Base-by-base conservation (phyloP, 2,888 invertebrate species). In the Mycalesis mineus region DNA sequence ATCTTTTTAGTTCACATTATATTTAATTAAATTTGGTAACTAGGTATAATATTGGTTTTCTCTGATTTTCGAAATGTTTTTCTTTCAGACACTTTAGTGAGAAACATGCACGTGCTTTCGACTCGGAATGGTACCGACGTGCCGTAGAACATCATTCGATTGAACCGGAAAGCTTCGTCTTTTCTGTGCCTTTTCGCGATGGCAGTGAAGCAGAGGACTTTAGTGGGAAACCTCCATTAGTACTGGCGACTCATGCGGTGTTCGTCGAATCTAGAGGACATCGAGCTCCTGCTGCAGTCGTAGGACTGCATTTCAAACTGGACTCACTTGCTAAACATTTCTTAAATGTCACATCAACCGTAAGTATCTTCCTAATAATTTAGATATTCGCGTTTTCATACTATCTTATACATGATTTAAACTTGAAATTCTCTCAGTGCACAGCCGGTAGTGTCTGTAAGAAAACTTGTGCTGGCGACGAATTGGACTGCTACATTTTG, bases 231-330 rank as follows among this genome's bases (percentile, higher is more conserved):
- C 78, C 84, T 0, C 94, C 95, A 2, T 75, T 96, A 54, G 95
- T 97, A 2, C 94, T 96, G 36, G 97, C 96, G n/a, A 96, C 96
- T 0, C 96, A 97, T 79, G 97, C 97, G 0, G 94, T 97, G 48
- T 97, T 96, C 75, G 93, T 96, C 17, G 95, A 96, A 73, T 93
- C 93, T 60, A 93, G 95, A 65, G 95, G 95, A 0, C 95, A 96
- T 72, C 91, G 95, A 68, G 96, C 97, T 0, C 96, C 97, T 0
- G 97, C 95, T 0, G 97, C 96, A 0, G 97, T 97, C 2, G 97
- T 97, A n/a, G 97, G 97, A 0, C 80, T 97, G 31, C 96, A 97
- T 74, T 96, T 96, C 81, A 94, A 95, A 67, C 94, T 97, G 74
- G 93, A 95, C 6, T 94, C 94, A 0, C 91, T 97, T 65, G 94